Evolutionary conservation across 2,113 vertebrate genomes (phyloP), one percentile per base, ranked within the genome.

Genomic region (Balaeniceps rex): DNA sequence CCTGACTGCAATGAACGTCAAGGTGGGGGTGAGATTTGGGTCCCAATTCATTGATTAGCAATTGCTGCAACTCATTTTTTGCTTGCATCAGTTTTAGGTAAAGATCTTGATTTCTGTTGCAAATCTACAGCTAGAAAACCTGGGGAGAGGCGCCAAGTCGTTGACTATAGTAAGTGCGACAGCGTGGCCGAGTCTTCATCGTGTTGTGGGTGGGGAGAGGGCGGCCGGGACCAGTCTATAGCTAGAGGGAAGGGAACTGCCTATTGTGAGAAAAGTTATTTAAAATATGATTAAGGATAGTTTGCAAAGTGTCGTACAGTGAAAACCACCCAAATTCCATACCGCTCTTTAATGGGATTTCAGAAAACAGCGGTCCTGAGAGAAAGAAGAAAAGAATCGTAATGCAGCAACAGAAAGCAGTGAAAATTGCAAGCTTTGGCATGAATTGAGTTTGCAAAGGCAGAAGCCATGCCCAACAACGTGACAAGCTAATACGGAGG

Each of bases 171-270:
- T 0, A n/a, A 28, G 19, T 4, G n/a, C 0, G 24, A 22, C 31
- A 5, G 25, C 1, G 6, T 40, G 82, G 42, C 26, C 0, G 0
- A 44, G 25, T 11, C 26, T 61, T 61, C 55, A 3, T 42, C 7
- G 1, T 25, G 0, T 6, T 6, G 0, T 29, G 36, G 24, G 22
- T 24, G 34, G 34, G 14, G 65, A n/a, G 55, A 57, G 55, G 55
- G 33, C 4, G 12, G 55, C 55, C 34, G 55, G 55, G 38, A 65
- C 16, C 33, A 26, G 44, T 9, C 34, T 28, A 10, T 19, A 49
- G 46, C 46, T 49, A 49, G 24, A 28, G 46, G 46, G 46, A n/a
- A n/a, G 16, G 23, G 33, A 47, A 26, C 46, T n/a, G 46, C 46
- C 24, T n/a, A 7, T 36, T 36, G 34, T 14, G 34, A 49, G 34